These are phyloP conservation scores for Eremophila alpestris DNA, from an alignment of 2,797 vertebrate species.

Conservation along the genomic window DNA sequence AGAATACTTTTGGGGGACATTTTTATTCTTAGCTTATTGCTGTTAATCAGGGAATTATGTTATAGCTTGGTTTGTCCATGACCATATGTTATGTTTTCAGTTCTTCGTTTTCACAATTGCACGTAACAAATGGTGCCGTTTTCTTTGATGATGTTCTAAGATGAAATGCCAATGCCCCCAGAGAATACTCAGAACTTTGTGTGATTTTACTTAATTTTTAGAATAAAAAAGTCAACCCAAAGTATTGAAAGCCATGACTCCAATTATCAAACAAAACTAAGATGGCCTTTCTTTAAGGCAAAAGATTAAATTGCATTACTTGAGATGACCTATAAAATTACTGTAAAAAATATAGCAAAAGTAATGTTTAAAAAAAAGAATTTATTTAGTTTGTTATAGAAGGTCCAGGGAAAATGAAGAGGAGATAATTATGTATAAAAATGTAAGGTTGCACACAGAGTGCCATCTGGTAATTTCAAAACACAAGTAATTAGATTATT, in stretches of 20 bases:
- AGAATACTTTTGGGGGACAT: background rate
- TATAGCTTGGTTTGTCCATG: background rate
- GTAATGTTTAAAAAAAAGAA: background rate
- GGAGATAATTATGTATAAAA: background rate
- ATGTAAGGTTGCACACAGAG: background rate
- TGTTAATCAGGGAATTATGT: background rate
- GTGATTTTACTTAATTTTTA: background rate
- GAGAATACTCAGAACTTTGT: background rate
- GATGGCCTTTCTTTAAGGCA: background rate
- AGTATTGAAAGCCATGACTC: background rate
- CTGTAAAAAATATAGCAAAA: background rate
- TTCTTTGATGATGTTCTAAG: background rate
- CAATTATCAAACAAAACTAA: background rate
- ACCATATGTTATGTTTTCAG: background rate
- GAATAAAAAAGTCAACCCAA: background rate
- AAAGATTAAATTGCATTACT: background rate
- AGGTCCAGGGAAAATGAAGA: background rate
- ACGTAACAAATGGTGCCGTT: background rate
- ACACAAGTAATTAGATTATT: background rate
- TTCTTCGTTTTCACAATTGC: background rate
- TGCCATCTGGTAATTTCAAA: slow-evolving; percentile 9
- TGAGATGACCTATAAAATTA: background rate
- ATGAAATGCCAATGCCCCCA: background rate
- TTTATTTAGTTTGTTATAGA: background rate
- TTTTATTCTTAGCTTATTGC: background rate